Evolutionary conservation across 2,113 vertebrate genomes (phyloP), one percentile per base, ranked within the genome.

Genomic region (Cervus canadensis): DNA sequence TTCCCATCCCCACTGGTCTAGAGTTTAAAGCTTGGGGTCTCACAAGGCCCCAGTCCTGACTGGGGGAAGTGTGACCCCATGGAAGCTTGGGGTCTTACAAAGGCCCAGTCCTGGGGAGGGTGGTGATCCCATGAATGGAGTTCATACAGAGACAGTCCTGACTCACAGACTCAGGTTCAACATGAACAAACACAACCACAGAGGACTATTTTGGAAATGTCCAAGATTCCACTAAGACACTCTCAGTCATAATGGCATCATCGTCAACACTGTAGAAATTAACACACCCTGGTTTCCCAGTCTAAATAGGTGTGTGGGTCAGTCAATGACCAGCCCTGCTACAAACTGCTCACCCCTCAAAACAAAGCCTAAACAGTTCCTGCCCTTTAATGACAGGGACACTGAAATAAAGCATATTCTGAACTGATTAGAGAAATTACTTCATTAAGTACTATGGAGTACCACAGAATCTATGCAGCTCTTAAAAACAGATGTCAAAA

Each of bases 371-470:
- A 9, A 0, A 15, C 9, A 2, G 36, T 6, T 25, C 26, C n/a
- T 5, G 81, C 59, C 87, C 50, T 30, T 36, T 23, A 45, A 45
- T 2, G 30, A 28, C 0, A 36, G 56, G 36, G 11, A 36, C 33
- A 11, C 0, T 0, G 52, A 78, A 13, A 71, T 13, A 76, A 19
- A 52, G 76, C 10, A 0, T 2, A 6, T 30, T 36, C 48, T 7
- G 57, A 91, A 28, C 0, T 5, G 14, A 30, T 36, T 56, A 16
- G 0, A 4, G 90, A 57, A 52, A 56, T n/a, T 2, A 6, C 45
- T 3, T 10, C 7, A 3, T 1, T 8, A 23, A 23, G 15, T 13
- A 12, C 13, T 0, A 14, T 0, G 4, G 52, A 4, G 16, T 7
- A 14, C 26, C 0, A 13, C 0, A 9, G 91, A 33, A 52, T 36